Percentiles rank a stretch among this genome's conserved stretches.
phyloP scores from a whole-genome alignment of 2,888 invertebrate species.

The Anarsia innoxiella region DNA sequence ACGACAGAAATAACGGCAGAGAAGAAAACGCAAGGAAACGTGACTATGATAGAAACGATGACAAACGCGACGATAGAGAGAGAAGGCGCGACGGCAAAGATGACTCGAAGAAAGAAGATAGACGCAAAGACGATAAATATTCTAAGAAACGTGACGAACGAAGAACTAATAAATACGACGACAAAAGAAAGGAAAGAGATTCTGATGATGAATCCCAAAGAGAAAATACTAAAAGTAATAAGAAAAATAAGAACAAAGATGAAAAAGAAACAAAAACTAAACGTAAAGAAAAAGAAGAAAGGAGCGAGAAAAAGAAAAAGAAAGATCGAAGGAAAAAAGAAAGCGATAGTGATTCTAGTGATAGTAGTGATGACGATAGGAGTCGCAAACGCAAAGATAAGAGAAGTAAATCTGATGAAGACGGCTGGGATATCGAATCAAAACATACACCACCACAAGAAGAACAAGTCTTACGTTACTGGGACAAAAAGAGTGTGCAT shows the following conservation, averaged over 20 bases:
- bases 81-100: constrained; percentile 11
- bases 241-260: background rate
- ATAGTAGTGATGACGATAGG: constrained; percentile 1
- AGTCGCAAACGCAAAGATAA: constrained; percentile 23
- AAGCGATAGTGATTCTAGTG: constrained; percentile 6
- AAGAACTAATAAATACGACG: background rate
- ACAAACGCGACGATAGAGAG: constrained; percentile 13
- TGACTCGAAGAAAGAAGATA: constrained; percentile 13
- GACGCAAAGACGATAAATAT: background rate
- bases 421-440: constrained; percentile 7
- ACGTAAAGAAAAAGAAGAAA: constrained; percentile 15
- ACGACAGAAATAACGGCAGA: constrained; percentile 8
- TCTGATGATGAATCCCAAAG: background rate
- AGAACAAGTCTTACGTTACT: too few species aligned
- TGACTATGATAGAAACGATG: constrained; percentile 15
- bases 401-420: constrained; percentile 25
- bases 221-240: background rate
- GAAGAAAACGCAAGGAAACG: constrained; percentile 14
- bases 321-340: constrained; percentile 19
- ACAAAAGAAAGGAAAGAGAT: background rate
- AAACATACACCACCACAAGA: too few species aligned
- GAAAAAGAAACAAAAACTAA: constrained; percentile 10
- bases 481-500: too few species aligned
- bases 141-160: background rate
- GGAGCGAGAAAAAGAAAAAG: constrained; percentile 19